Evolutionary conservation across 2,888 invertebrate genomes (phyloP).

Genomic region (Eupsilia transversa): DNA sequence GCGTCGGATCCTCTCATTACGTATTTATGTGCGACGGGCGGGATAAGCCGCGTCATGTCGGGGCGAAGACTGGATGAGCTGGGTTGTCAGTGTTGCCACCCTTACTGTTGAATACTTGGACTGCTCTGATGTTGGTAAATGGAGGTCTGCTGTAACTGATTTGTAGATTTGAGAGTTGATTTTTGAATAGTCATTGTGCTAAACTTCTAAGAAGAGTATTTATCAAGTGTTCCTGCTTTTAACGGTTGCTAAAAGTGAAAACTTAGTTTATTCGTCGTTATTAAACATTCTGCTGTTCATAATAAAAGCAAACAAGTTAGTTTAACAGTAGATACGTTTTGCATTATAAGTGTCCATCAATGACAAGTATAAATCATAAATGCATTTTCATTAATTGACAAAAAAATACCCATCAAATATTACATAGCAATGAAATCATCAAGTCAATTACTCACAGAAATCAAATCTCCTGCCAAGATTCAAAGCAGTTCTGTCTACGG

Average conservation of each 20-base stretch:
- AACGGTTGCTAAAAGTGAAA: neutral
- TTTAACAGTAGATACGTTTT: neutral
- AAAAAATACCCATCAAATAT: conserved; percentile 6
- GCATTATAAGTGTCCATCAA: no score
- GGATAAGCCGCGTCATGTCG: conserved; percentile 72
- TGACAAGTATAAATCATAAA: neutral
- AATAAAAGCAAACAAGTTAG: neutral
- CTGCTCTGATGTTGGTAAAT: conserved; percentile 45
- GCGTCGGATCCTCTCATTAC: conserved; percentile 74
- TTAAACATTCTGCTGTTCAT: neutral
- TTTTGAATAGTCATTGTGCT: neutral
- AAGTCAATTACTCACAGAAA: conserved; percentile 39
- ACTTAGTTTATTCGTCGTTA: neutral
- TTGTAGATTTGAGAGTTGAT: neutral
- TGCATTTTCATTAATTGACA: neutral
- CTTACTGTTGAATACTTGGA: conserved; percentile 56
- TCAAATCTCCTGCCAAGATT: conserved; percentile 41
- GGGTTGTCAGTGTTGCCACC: conserved; percentile 62
- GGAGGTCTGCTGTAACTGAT: conserved; percentile 25
- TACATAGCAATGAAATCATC: conserved; percentile 42
- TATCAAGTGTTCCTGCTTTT: neutral
- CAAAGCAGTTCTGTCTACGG: conserved; percentile 41
- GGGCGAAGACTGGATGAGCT: conserved; percentile 63
- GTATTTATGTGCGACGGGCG: conserved; percentile 75
- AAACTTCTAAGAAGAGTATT: neutral